Percentiles rank a stretch among this genome's conserved stretches.
These are phyloP conservation scores for Hirudo medicinalis DNA, from an alignment of 1,140 invertebrate species.

Conservation along the genomic window DNA sequence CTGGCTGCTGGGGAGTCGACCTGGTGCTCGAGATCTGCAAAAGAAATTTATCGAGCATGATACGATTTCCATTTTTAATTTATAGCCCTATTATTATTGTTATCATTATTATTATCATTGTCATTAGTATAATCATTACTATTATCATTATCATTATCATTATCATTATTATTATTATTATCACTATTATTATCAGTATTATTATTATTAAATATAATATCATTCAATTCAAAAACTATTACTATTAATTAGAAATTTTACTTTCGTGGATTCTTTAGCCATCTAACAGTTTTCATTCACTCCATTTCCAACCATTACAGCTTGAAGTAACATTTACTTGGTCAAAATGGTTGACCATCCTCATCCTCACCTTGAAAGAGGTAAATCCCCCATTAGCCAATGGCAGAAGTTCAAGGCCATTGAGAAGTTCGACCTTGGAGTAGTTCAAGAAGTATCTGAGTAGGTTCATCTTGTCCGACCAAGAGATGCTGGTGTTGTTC, in stretches of 20 bases:
- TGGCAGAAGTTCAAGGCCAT: conserved; percentile 22
- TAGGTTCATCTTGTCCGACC: conserved; percentile 18
- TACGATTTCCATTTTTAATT: no score
- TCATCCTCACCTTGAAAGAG: conserved; percentile 3
- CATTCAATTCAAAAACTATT: no score
- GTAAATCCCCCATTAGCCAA: conserved; percentile 21
- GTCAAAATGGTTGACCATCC: no score
- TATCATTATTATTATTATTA: no score
- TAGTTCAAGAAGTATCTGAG: conserved; percentile 17
- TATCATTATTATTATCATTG: no score
- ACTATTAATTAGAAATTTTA: no score
- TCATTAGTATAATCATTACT: no score
- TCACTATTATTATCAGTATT: conserved; percentile 1
- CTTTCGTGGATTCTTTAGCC: no score
- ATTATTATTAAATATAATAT: not conserved
- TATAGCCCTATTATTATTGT: no score
- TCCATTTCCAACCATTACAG: not conserved
- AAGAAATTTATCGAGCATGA: no score
- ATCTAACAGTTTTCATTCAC: no score
- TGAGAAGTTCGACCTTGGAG: conserved; percentile 18
- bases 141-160: not conserved
- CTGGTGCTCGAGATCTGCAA: no score
- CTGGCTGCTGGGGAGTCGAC: not conserved
- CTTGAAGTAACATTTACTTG: not conserved
- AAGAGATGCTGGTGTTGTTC: conserved; percentile 15